A percentile compares a stretch with the other conserved stretches of the same genome.
phyloP scores from a whole-genome alignment of 2,113 vertebrate species.

The Chelonoidis abingdonii region DNA sequence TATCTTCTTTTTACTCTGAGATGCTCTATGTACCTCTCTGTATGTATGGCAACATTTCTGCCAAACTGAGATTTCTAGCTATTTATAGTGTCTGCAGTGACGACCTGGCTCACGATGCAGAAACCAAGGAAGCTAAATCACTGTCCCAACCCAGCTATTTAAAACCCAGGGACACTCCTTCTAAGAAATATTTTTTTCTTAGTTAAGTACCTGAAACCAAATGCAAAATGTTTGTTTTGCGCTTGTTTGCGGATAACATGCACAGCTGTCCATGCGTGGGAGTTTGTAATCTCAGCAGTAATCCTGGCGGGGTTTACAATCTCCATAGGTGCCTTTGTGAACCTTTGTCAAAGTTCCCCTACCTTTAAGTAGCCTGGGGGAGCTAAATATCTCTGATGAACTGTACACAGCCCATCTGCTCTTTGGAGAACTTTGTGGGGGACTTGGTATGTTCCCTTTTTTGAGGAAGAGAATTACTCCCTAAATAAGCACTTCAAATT shows the following conservation, averaged over 20 bases:
- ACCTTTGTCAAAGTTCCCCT: not conserved
- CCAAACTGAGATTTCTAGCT: not conserved
- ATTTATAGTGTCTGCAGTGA: not conserved
- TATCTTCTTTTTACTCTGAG: not conserved
- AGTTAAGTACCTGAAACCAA: not conserved
- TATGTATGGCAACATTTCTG: not conserved
- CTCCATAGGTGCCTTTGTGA: not conserved
- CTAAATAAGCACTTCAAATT: not conserved
- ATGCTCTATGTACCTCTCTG: not conserved
- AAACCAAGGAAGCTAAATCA: not conserved
- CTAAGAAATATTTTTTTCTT: not conserved
- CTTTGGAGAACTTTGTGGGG: not conserved
- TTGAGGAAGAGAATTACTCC: not conserved
- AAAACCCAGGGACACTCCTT: not conserved
- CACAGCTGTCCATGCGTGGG: not conserved
- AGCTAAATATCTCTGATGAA: not conserved
- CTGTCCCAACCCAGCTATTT: not conserved
- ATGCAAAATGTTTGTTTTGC: not conserved
- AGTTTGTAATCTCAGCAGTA: not conserved
- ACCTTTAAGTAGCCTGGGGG: not conserved
- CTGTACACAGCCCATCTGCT: not conserved
- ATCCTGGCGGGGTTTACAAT: not conserved
- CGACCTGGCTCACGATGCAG: not conserved
- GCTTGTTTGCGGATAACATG: not conserved
- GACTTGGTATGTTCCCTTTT: not conserved